Base-by-base conservation (phyloP, 2,113 vertebrate species). In the Semnornis frantzii region DNA sequence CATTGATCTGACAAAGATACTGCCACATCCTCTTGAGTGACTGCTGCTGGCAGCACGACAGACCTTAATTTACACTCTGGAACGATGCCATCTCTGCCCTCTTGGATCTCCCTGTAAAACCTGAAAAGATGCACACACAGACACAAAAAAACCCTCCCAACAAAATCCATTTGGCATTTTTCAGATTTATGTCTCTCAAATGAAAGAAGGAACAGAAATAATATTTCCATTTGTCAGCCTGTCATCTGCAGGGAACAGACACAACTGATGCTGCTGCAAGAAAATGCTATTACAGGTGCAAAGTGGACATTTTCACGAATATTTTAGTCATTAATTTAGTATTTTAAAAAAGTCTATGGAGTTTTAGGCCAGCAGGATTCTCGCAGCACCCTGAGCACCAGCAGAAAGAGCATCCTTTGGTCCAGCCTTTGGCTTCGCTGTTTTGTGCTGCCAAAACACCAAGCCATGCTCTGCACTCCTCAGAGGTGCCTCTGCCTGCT, bases 171-270 rank as follows among this genome's bases (percentile, higher is more conserved):
- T 94, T 54, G 8, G 12, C 62, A 68, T 95, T 95, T 95, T 95
- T 95, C 89, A 97, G 93, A 95, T 96, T 97, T 97, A 94, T 96
- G 94, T 81, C 82, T 94, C 82, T 94, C 89, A 94, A 94, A 96
- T 88, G 55, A 72, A 85, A 91, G 87, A 92, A 95, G 87, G 72
- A 95, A 90, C 75, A 95, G 87, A 95, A 97, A 95, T 93, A 85
- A 94, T 91, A 93, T 62, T 96, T 93, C 72, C 84, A 97, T 97
- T 97, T 96, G 93, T 97, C 93, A 97, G 76, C 64, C 80, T 95
- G 94, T 88, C 89, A 89, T 76, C 77, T 83, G 92, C 78, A 87
- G 76, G 64, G 71, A 94, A 87, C 9, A 91, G 68, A 77, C 68
- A 96, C 78, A 94, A 91, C 71, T 96, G 86, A 77, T 87, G 72